These are phyloP conservation scores for Alloscopus bannaensis DNA, from an alignment of 2,888 invertebrate genomes.

Conservation along the genomic window DNA sequence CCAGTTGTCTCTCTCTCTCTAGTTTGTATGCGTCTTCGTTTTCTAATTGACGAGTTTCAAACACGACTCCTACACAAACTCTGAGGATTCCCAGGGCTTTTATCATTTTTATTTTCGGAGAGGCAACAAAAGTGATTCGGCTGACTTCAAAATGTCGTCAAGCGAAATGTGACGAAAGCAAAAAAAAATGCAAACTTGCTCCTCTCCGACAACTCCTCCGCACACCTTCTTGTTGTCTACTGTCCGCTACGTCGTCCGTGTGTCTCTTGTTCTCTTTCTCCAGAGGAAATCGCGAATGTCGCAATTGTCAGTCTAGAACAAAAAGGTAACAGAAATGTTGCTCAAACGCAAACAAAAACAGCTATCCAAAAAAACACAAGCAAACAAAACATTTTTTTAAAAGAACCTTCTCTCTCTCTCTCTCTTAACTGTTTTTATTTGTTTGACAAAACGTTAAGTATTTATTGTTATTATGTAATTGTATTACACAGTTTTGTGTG, in stretches of 20 bases:
- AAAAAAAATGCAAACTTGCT: too few relatives aligned
- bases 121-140: too few relatives aligned
- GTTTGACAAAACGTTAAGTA: background rate
- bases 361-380: background rate
- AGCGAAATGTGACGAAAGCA: too few relatives aligned
- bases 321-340: conserved; percentile 27
- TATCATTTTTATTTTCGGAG: too few relatives aligned
- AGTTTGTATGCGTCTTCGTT: too few relatives aligned
- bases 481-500: background rate
- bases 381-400: background rate
- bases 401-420: background rate
- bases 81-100: too few relatives aligned
- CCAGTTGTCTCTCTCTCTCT: too few relatives aligned
- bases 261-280: too few relatives aligned
- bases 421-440: background rate
- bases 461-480: background rate
- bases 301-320: background rate
- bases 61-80: too few relatives aligned
- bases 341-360: conserved; percentile 14
- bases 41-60: too few relatives aligned
- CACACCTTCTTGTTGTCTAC: background rate
- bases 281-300: conserved; percentile 18
- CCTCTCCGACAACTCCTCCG: conserved; percentile 7
- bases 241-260: too few relatives aligned
- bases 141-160: too few relatives aligned